Evolutionary conservation across 2,888 invertebrate species (phyloP).

Genomic region (Caenorhabditis wallacei): DNA sequence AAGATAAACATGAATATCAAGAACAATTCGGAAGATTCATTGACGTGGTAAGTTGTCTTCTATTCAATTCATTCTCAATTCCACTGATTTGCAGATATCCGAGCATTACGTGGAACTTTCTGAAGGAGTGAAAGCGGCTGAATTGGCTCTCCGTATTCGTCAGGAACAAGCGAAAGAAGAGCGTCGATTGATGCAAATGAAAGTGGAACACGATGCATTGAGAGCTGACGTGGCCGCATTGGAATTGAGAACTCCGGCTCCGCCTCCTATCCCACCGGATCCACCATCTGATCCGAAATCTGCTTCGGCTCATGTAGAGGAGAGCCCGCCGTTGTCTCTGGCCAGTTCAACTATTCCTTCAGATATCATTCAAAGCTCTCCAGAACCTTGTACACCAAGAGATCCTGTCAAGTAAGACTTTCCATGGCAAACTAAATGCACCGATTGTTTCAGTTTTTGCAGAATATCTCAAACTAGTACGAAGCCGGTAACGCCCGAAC

Average conservation of each 20-base stretch:
- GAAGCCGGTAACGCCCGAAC: conserved; percentile 52
- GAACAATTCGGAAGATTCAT: conserved; percentile 60
- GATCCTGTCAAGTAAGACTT: conserved; percentile 49
- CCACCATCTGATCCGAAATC: conserved; percentile 36
- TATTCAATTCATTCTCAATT: conserved; percentile 13
- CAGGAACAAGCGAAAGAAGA: conserved; percentile 67
- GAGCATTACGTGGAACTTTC: conserved; percentile 67
- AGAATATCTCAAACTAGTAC: conserved; percentile 66
- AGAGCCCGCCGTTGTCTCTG: conserved; percentile 46
- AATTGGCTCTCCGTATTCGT: conserved; percentile 56
- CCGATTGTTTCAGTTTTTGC: conserved; percentile 57
- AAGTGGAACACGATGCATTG: conserved; percentile 66
- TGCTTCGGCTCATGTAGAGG: conserved; percentile 7
- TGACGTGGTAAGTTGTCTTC: conserved; percentile 28
- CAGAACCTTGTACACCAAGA: conserved; percentile 17
- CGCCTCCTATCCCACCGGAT: conserved; percentile 16
- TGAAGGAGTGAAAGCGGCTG: conserved; percentile 67
- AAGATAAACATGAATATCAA: conserved; percentile 54
- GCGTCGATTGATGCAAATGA: conserved; percentile 66
- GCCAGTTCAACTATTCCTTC: conserved; percentile 60
- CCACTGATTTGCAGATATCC: conserved; percentile 58
- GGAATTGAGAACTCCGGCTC: conserved; percentile 10
- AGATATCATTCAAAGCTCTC: conserved; percentile 56
- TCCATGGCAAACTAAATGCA: background rate
- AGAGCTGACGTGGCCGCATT: conserved; percentile 62